Conservation (phyloP, 2,888 invertebrate species). For the Lissocephala sabroskyi region DNA sequence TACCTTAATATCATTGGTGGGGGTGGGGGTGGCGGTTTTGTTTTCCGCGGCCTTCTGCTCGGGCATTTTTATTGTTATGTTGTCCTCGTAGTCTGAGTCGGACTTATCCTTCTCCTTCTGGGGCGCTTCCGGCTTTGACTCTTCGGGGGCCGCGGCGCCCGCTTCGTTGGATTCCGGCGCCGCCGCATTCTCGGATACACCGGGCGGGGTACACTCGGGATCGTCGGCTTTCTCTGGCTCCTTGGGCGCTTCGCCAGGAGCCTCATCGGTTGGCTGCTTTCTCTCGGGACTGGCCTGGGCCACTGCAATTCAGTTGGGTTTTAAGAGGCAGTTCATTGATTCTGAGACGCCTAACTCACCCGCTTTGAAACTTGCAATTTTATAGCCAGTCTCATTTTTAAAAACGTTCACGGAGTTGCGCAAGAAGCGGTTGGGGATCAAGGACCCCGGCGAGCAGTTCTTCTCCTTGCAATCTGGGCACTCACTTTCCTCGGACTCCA, state of each 20-base stretch:
- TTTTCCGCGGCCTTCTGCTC: constrained; percentile 59
- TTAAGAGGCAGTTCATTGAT: no score
- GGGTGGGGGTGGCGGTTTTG: not conserved
- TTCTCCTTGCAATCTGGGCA: constrained; percentile 96
- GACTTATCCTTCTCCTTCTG: constrained; percentile 65
- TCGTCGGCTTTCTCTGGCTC: no score
- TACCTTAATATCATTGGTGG: constrained; percentile 25
- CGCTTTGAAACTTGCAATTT: constrained; percentile 59
- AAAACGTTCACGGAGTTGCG: constrained; percentile 91
- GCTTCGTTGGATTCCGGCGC: constrained; percentile 1
- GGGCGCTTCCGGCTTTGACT: constrained; percentile 12
- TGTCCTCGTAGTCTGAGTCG: constrained; percentile 75
- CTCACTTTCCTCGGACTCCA: constrained; percentile 95
- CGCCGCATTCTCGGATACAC: constrained; percentile 2
- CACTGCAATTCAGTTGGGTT: no score
- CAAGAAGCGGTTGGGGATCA: constrained; percentile 93
- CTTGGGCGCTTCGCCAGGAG: no score
- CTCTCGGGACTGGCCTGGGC: no score
- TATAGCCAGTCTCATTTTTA: constrained; percentile 93
- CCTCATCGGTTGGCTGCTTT: no score
- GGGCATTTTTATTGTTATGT: constrained; percentile 77
- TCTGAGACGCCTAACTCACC: constrained; percentile 34
- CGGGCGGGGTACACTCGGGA: no score
- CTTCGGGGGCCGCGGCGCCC: constrained; percentile 1
- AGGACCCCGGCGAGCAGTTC: constrained; percentile 91